Evolutionary conservation across 2,888 invertebrate genomes (phyloP).

Genomic region (Aphrophora alni): DNA sequence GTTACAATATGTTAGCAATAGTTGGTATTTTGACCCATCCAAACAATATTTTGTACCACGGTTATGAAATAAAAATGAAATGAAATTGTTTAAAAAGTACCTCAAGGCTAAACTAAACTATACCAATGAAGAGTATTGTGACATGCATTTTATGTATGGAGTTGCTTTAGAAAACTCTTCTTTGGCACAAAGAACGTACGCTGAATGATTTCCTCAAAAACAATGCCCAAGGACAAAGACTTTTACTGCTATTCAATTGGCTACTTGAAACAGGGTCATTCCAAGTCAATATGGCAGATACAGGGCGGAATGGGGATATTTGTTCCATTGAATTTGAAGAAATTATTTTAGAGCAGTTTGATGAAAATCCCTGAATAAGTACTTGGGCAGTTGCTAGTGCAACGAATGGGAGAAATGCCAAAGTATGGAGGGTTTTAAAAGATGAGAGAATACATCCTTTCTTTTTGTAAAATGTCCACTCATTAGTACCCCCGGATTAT

Average conservation of each 20-base stretch:
- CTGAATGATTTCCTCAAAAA: conserved; percentile 7
- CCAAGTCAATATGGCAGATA: not conserved
- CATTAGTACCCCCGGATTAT: not conserved
- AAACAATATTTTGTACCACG: too few relatives aligned
- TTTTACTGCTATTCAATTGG: conserved; percentile 20
- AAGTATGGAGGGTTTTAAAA: conserved; percentile 14
- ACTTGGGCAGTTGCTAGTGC: conserved; percentile 8
- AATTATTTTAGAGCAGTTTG: not conserved
- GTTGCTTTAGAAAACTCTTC: conserved; percentile 13
- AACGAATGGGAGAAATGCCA: conserved; percentile 3
- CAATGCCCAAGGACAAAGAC: conserved; percentile 16
- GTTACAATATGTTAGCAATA: too few relatives aligned
- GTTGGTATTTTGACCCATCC: too few relatives aligned
- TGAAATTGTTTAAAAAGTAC: not conserved
- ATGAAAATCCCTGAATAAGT: conserved; percentile 19
- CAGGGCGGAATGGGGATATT: not conserved
- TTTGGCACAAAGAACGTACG: conserved; percentile 6
- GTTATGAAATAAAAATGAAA: too few relatives aligned
- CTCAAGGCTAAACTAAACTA: not conserved
- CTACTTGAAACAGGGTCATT: conserved; percentile 1
- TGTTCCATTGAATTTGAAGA: conserved; percentile 17
- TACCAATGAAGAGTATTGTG: not conserved
- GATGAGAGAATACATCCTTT: conserved; percentile 11
- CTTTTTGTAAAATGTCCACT: conserved; percentile 4
- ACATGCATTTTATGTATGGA: conserved; percentile 21